Conservation (phyloP, 2,888 invertebrate species). For the Rhogogaster chlorosoma region DNA sequence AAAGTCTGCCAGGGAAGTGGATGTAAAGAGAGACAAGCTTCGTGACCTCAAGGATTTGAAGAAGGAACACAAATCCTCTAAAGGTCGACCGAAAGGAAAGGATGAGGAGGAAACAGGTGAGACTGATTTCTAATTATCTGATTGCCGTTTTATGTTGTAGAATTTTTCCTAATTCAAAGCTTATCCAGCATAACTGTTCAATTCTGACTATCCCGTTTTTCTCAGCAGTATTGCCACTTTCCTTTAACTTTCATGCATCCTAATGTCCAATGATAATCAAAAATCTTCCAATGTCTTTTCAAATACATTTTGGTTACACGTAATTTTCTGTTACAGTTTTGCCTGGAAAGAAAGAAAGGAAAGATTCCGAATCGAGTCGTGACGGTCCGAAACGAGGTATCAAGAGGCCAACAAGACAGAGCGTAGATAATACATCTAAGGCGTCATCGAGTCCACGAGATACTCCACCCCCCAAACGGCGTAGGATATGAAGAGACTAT, state of each 20-base stretch:
- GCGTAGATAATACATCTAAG: slow-evolving; percentile 73
- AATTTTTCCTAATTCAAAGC: not conserved
- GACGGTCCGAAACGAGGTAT: slow-evolving; percentile 73
- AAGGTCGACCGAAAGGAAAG: slow-evolving; percentile 74
- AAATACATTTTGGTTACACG: slow-evolving; percentile 15
- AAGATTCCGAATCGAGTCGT: slow-evolving; percentile 73
- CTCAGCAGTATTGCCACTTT: not conserved
- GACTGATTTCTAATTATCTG: slow-evolving; percentile 7
- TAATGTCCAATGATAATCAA: not conserved
- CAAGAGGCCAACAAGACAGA: slow-evolving; percentile 76
- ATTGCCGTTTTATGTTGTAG: not conserved
- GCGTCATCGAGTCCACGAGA: slow-evolving; percentile 75
- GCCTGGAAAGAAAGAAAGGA: slow-evolving; percentile 73
- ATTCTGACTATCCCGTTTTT: not conserved
- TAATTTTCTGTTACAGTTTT: slow-evolving; percentile 57
- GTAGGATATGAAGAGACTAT: slow-evolving; percentile 69
- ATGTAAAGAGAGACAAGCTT: slow-evolving; percentile 73
- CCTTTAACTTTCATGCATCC: not conserved
- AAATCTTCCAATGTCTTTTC: not conserved
- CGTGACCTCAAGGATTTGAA: slow-evolving; percentile 73
- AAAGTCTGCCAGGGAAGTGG: slow-evolving; percentile 71
- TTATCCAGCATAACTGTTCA: not conserved
- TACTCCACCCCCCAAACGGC: slow-evolving; percentile 75
- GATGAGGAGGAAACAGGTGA: slow-evolving; percentile 74
- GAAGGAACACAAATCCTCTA: slow-evolving; percentile 73